phyloP scores from a whole-genome alignment of 2,888 invertebrate genomes.

The Marasmarcha lunaedactyla region DNA sequence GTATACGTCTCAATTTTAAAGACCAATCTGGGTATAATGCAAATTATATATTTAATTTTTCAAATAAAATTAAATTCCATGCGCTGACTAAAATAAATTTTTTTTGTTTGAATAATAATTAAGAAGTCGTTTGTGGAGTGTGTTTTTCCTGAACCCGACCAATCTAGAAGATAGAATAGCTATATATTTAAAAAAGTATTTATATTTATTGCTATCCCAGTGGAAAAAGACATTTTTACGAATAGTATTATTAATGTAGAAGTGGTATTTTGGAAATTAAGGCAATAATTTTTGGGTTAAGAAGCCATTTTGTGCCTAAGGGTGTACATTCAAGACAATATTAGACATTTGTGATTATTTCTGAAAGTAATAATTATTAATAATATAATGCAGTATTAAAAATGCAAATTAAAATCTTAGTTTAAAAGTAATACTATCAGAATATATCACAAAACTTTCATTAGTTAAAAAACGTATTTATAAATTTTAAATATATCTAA shows the following conservation, averaged over 20 bases:
- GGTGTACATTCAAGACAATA: conserved; percentile 48
- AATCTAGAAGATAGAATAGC: conserved; percentile 50
- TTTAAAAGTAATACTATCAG: conserved; percentile 19
- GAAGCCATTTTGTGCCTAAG: conserved; percentile 62
- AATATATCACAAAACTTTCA: conserved; percentile 30
- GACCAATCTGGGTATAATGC: background rate
- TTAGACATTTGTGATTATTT: conserved; percentile 33
- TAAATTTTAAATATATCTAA: no score
- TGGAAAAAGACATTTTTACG: conserved; percentile 67
- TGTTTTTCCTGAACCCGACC: conserved; percentile 65
- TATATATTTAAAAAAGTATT: conserved; percentile 38
- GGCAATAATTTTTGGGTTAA: conserved; percentile 62
- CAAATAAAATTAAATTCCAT: no score
- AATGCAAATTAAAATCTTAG: conserved; percentile 1
- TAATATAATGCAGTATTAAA: background rate
- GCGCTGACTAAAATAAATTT: no score
- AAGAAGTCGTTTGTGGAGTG: conserved; percentile 24
- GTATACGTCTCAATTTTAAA: background rate
- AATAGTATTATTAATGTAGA: conserved; percentile 70
- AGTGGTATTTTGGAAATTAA: conserved; percentile 44
- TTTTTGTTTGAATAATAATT: conserved; percentile 2
- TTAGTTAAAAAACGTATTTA: conserved; percentile 34
- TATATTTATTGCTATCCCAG: conserved; percentile 63
- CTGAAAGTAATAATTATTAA: conserved; percentile 10
- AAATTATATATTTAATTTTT: background rate